These are phyloP conservation scores for Hylaeus anthracinus DNA, from an alignment of 1,140 invertebrate genomes.

Conservation along the genomic window DNA sequence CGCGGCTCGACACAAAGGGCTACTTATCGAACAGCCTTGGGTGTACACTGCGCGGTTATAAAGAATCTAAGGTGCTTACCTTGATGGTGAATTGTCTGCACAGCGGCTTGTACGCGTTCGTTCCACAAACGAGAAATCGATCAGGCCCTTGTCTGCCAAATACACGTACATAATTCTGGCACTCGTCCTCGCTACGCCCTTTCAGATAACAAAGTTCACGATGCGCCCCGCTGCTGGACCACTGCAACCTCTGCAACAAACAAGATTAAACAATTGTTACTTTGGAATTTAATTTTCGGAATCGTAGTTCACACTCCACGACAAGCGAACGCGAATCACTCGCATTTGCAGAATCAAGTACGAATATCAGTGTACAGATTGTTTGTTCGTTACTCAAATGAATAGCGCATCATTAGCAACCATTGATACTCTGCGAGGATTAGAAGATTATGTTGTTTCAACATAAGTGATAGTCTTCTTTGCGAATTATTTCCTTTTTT, in stretches of 20 bases:
- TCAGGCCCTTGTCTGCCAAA: slow-evolving; percentile 87
- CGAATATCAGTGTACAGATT: slow-evolving; percentile 15
- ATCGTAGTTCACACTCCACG: background rate
- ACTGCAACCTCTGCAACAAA: slow-evolving; percentile 88
- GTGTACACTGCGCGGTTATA: background rate
- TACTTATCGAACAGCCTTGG: slow-evolving; percentile 24
- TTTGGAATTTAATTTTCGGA: slow-evolving; percentile 14
- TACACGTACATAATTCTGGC: slow-evolving; percentile 98
- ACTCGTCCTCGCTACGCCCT: slow-evolving; percentile 92
- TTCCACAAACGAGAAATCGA: slow-evolving; percentile 94
- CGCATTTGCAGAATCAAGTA: slow-evolving; percentile 16
- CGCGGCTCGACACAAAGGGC: background rate
- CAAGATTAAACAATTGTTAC: slow-evolving; percentile 50
- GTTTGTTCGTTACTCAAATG: background rate
- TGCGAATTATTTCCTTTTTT: too few species aligned
- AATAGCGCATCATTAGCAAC: too few species aligned
- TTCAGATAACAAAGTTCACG: slow-evolving; percentile 92
- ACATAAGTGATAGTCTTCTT: too few species aligned
- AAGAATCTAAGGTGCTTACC: slow-evolving; percentile 75
- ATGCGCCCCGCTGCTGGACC: slow-evolving; percentile 91
- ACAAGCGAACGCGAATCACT: background rate
- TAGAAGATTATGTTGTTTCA: too few species aligned
- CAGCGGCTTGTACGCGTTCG: slow-evolving; percentile 97
- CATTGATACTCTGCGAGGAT: too few species aligned
- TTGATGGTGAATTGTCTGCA: slow-evolving; percentile 89